Percentiles rank a stretch among this genome's conserved stretches.
Conservation (phyloP, 2,113 vertebrate genomes). For the Cichladusa arquata region DNA sequence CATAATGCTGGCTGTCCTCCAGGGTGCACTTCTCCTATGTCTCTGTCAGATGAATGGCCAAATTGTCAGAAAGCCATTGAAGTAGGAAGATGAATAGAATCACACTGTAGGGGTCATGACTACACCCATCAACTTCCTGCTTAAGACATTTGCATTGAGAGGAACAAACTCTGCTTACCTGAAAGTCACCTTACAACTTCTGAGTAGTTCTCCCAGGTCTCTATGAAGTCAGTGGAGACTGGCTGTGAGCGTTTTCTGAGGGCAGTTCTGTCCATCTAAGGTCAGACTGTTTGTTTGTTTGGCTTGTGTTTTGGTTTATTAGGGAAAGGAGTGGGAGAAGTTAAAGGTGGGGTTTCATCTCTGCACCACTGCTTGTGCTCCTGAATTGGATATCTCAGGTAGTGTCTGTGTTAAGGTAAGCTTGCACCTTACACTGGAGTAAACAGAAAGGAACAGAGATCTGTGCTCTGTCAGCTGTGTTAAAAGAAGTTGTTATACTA, state of each 20-base stretch:
- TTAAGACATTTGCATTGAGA: neutral
- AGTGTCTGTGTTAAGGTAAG: neutral
- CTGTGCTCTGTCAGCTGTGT: neutral
- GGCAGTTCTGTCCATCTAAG: neutral
- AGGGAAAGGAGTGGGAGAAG: accelerated
- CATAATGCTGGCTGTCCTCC: neutral
- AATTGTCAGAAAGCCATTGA: neutral
- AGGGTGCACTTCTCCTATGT: neutral
- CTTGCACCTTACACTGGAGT: neutral
- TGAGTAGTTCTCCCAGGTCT: neutral
- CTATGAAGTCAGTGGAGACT: neutral
- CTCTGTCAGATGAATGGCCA: neutral
- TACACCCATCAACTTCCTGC: neutral
- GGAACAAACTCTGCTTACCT: neutral
- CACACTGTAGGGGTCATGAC: neutral
- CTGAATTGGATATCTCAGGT: neutral
- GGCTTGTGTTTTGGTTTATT: neutral
- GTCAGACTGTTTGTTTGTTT: neutral
- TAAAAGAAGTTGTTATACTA: neutral
- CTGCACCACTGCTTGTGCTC: neutral
- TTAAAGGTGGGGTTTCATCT: neutral
- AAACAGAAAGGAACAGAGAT: neutral
- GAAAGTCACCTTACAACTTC: neutral
- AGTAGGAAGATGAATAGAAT: neutral
- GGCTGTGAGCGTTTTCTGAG: neutral